Evolutionary conservation across 2,797 vertebrate species (phyloP).

Genomic region (Leucoraja ocellata): DNA sequence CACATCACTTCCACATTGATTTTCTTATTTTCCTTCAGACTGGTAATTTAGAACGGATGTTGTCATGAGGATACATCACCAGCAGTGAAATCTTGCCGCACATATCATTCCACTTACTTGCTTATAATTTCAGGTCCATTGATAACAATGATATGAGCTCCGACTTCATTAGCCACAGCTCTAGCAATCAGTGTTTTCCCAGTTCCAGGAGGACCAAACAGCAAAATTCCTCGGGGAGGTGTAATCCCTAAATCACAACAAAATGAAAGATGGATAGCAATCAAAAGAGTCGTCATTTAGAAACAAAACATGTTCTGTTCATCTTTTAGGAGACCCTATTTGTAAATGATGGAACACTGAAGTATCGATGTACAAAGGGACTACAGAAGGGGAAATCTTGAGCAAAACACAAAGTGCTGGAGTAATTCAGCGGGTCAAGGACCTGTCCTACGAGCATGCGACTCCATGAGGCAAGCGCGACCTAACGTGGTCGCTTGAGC

Average conservation of each 20-base stretch:
- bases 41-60: background rate
- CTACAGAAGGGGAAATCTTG: too few species aligned
- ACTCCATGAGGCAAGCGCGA: too few species aligned
- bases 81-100: background rate
- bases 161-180: slow-evolving; percentile 82
- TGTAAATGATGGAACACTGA: too few species aligned
- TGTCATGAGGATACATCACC: background rate
- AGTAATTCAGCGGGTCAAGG: too few species aligned
- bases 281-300: too few species aligned
- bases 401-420: too few species aligned
- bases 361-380: too few species aligned
- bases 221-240: slow-evolving; percentile 79
- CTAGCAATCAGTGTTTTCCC: slow-evolving; percentile 94
- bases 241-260: slow-evolving; percentile 67
- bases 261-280: too few species aligned
- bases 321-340: too few species aligned
- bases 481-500: too few species aligned
- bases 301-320: too few species aligned
- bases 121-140: slow-evolving; percentile 96
- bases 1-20: background rate
- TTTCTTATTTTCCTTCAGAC: background rate
- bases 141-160: slow-evolving; percentile 79
- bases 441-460: too few species aligned
- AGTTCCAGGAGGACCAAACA: slow-evolving; percentile 88
- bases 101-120: slow-evolving; percentile 68